These are phyloP conservation scores for Chanos chanos DNA, from an alignment of 2,797 vertebrate genomes.

Conservation along the genomic window DNA sequence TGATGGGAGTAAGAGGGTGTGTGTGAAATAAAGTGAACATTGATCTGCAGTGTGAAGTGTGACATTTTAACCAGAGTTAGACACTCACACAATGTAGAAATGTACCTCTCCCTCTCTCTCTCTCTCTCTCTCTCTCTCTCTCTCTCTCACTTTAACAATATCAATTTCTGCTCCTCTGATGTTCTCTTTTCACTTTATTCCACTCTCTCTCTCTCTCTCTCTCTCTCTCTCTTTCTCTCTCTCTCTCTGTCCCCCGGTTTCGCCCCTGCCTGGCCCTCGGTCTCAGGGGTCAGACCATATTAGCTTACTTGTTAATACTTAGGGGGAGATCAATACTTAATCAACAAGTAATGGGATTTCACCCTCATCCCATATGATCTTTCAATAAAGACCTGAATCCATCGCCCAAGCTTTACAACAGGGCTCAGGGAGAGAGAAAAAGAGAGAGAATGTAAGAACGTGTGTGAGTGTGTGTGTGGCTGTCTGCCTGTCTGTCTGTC, in stretches of 20 bases:
- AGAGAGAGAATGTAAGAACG: conserved; percentile 9
- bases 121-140: conserved; percentile 33
- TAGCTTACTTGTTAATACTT: conserved; percentile 99
- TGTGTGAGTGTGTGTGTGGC: not conserved
- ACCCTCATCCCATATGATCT: conserved; percentile 99
- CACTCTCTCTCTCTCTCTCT: conserved; percentile 65
- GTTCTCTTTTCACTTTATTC: conserved; percentile 36
- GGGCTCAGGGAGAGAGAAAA: conserved; percentile 37
- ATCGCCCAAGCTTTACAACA: conserved; percentile 76
- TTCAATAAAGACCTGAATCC: conserved; percentile 98
- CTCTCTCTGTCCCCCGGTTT: conserved; percentile 37
- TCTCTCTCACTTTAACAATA: conserved; percentile 46
- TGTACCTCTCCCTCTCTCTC: conserved; percentile 43
- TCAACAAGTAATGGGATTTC: conserved; percentile 99
- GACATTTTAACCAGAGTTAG: conserved; percentile 97
- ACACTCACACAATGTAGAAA: conserved; percentile 42
- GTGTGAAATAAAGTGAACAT: conserved; percentile 94
- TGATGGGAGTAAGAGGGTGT: conserved; percentile 86
- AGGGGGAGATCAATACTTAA: conserved; percentile 99
- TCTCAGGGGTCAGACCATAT: conserved; percentile 97
- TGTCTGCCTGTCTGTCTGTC: no score
- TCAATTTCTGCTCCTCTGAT: no score
- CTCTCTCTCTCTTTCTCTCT: conserved; percentile 23
- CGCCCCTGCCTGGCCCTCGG: conserved; percentile 76
- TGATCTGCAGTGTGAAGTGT: conserved; percentile 93